Evolutionary conservation across 2,113 vertebrate genomes (phyloP).

Genomic region (Hydrochoerus hydrochaeris): DNA sequence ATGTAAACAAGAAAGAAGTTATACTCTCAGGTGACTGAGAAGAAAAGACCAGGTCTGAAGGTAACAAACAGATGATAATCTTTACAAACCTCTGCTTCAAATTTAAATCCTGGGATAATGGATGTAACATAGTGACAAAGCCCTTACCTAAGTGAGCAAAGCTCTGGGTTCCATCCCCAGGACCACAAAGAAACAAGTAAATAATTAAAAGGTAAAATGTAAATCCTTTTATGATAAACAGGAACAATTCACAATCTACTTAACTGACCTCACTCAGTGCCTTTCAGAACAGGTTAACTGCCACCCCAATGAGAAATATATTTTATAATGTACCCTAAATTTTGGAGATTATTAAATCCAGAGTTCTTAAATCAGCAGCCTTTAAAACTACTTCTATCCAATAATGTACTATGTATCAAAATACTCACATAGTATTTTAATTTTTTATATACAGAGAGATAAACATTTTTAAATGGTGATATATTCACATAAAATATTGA

Average conservation of each 20-base stretch:
- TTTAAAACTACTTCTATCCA: background rate
- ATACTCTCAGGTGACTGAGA: background rate
- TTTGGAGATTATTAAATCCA: background rate
- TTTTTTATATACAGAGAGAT: background rate
- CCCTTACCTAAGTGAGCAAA: background rate
- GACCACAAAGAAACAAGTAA: background rate
- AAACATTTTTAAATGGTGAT: background rate
- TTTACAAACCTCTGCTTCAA: conserved; percentile 18
- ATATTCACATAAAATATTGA: conserved; percentile 4
- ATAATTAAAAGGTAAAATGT: background rate
- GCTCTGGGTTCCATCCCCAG: background rate
- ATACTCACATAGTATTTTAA: background rate
- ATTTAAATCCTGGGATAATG: background rate
- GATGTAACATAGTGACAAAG: background rate
- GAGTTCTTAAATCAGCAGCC: background rate
- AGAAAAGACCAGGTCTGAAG: background rate
- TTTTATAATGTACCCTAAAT: background rate
- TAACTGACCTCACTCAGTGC: background rate
- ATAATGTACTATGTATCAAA: background rate
- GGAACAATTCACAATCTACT: background rate
- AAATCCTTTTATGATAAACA: background rate
- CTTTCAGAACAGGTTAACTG: conserved; percentile 1
- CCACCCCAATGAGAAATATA: background rate
- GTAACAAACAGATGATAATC: background rate
- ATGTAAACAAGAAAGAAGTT: background rate